Evolutionary conservation across 1,140 invertebrate genomes (phyloP).

Genomic region (Hestina assimilis): DNA sequence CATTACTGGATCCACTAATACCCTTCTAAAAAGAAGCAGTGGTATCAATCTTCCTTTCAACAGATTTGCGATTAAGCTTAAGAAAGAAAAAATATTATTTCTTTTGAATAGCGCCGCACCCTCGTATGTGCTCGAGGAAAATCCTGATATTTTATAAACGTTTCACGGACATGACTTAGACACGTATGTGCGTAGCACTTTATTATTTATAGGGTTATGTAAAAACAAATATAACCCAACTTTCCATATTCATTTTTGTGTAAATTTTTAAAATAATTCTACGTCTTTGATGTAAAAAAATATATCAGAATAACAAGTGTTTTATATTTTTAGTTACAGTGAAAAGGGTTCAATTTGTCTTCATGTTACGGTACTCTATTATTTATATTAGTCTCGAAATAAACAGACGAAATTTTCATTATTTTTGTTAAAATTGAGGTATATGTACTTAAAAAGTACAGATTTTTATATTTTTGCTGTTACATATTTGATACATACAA

Average conservation of each 20-base stretch:
- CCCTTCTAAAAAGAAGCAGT: constrained; percentile 2
- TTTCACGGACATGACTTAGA: background rate
- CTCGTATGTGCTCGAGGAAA: background rate
- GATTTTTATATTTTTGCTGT: background rate
- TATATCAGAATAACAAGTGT: no score
- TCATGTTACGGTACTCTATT: no score
- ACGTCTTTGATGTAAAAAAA: no score
- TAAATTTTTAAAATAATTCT: no score
- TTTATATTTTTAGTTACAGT: no score
- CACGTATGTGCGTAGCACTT: background rate
- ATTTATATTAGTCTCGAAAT: no score
- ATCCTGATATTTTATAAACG: background rate
- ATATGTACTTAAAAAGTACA: no score
- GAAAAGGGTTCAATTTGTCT: no score
- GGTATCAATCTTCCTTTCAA: constrained; percentile 18
- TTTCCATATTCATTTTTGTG: background rate
- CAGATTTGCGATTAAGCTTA: constrained; percentile 14
- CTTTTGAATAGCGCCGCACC: constrained; percentile 7
- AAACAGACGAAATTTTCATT: background rate
- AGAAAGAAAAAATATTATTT: constrained; percentile 19
- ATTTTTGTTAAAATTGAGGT: no score
- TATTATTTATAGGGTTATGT: background rate
- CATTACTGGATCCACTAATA: constrained; percentile 2
- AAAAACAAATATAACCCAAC: background rate
- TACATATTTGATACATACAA: constrained; percentile 18